A percentile compares a stretch with the other conserved stretches of the same genome.
Evolutionary conservation across 2,113 vertebrate species (phyloP).

Genomic region (Piprites chloris): DNA sequence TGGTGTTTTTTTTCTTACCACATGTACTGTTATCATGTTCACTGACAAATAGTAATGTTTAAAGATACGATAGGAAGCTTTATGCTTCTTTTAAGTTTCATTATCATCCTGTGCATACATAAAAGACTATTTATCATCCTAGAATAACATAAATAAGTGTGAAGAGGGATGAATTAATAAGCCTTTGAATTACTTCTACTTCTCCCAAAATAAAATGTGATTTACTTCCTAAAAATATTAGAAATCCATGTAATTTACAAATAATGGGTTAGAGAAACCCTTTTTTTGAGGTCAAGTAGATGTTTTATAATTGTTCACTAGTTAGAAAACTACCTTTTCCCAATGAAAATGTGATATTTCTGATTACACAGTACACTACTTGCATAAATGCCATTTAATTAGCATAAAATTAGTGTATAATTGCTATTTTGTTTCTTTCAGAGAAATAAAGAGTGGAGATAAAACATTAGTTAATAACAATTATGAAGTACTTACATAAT

Average conservation of each 20-base stretch:
- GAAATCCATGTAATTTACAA: background rate
- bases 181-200: background rate
- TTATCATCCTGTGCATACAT: background rate
- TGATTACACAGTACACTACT: background rate
- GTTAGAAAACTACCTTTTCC: background rate
- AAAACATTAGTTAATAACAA: conserved; percentile 15
- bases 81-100: background rate
- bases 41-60: background rate
- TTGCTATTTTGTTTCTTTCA: conserved; percentile 25
- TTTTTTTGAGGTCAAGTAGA: background rate
- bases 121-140: background rate
- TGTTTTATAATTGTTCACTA: background rate
- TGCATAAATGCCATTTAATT: conserved; percentile 6
- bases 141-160: background rate
- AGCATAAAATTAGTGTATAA: background rate
- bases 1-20: background rate
- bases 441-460: background rate
- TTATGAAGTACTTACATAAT: conserved; percentile 4
- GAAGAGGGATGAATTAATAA: background rate
- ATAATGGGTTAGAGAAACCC: background rate
- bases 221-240: background rate
- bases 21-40: background rate
- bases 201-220: background rate
- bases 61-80: background rate
- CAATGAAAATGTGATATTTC: background rate